Conservation (phyloP, 2,888 invertebrate genomes). For the Amphimallon solstitiale region DNA sequence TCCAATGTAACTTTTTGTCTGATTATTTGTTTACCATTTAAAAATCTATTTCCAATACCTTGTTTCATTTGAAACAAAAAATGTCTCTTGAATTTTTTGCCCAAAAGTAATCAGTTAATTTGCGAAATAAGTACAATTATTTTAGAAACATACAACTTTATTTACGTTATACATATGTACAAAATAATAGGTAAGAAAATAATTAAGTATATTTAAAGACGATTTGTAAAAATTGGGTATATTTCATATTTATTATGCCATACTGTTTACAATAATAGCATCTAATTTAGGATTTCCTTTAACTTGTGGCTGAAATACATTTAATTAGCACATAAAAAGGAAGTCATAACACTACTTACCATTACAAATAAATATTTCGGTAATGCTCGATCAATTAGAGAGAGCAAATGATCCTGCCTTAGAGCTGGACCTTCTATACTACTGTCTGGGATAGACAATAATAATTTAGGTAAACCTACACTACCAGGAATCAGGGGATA, state of each 20-base stretch:
- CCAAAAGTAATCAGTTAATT: too few relatives aligned
- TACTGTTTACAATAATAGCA: slow-evolving; percentile 26
- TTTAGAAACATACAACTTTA: too few relatives aligned
- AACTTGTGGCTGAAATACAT: slow-evolving; percentile 54
- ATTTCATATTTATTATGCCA: neutral
- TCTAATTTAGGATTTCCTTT: slow-evolving; percentile 47
- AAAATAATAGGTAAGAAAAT: neutral
- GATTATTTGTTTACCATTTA: too few relatives aligned
- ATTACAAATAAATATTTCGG: slow-evolving; percentile 75
- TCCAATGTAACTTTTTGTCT: too few relatives aligned
- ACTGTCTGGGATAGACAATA: slow-evolving; percentile 65
- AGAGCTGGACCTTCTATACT: slow-evolving; percentile 59
- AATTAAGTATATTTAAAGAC: neutral
- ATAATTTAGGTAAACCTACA: slow-evolving; percentile 74
- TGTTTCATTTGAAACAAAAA: too few relatives aligned
- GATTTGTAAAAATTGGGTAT: neutral
- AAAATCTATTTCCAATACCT: too few relatives aligned
- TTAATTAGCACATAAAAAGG: slow-evolving; percentile 1
- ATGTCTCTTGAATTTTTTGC: too few relatives aligned
- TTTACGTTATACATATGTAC: neutral
- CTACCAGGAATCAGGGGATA: slow-evolving; percentile 81
- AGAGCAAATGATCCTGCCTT: slow-evolving; percentile 65
- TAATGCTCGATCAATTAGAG: slow-evolving; percentile 69
- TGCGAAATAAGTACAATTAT: too few relatives aligned
- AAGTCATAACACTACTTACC: slow-evolving; percentile 61